Conservation (phyloP, 2,797 vertebrate genomes). For the Sphenodon punctatus region DNA sequence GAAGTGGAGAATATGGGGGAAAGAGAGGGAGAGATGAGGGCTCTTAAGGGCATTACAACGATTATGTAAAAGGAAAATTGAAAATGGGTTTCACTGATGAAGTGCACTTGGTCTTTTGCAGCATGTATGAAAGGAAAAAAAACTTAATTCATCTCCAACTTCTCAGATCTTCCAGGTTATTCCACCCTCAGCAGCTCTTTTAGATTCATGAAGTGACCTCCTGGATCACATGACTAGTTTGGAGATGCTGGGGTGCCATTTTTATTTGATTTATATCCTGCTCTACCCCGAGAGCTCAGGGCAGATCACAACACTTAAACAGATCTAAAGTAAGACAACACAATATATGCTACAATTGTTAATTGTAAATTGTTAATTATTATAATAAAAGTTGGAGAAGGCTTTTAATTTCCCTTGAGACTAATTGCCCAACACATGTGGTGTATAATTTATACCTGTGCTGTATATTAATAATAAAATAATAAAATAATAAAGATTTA, state of each 20-base stretch:
- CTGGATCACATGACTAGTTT: too few relatives aligned
- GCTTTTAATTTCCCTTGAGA: neutral
- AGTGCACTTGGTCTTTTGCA: conserved; percentile 20
- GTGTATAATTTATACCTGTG: neutral
- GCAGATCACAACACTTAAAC: too few relatives aligned
- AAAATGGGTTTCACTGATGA: conserved; percentile 54
- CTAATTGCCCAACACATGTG: neutral
- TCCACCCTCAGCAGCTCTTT: conserved; percentile 29
- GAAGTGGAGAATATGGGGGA: conserved; percentile 23
- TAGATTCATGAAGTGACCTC: conserved; percentile 1
- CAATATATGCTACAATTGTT: too few relatives aligned
- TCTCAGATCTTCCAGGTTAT: conserved; percentile 25
- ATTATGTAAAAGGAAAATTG: conserved; percentile 50
- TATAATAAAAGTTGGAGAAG: neutral
- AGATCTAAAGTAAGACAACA: too few relatives aligned
- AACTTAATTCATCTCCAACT: conserved; percentile 30
- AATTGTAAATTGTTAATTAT: too few relatives aligned
- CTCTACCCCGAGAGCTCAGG: too few relatives aligned
- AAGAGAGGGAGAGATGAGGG: neutral
- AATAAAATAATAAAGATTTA: too few relatives aligned
- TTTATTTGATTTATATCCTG: too few relatives aligned
- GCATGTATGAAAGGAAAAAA: conserved; percentile 41
- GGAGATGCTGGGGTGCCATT: too few relatives aligned
- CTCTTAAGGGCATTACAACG: conserved; percentile 40
- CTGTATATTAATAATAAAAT: too few relatives aligned